phyloP scores from a whole-genome alignment of 2,888 invertebrate species.

The Holacanthella duospinosa region DNA sequence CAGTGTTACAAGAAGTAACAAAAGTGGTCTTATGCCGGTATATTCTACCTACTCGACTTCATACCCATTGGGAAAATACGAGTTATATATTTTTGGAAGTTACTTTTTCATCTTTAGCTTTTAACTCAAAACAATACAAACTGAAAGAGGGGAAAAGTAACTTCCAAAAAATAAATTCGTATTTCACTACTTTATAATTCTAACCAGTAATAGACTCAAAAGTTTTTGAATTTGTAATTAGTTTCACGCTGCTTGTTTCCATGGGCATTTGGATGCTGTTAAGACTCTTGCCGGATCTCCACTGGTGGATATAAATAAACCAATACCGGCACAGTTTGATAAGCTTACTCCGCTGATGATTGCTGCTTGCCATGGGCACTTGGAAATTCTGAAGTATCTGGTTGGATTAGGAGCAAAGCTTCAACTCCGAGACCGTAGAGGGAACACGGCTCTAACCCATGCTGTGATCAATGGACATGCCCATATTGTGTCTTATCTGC shows the following conservation, averaged over 20 bases:
- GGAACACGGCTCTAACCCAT: slow-evolving; percentile 46
- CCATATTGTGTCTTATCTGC: slow-evolving; percentile 44
- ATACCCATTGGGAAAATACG: too few species aligned
- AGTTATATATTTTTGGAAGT: too few species aligned
- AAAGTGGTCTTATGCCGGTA: slow-evolving; percentile 41
- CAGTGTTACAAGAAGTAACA: slow-evolving; percentile 35
- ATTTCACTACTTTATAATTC: too few species aligned
- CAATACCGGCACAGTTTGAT: slow-evolving; percentile 41
- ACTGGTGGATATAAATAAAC: slow-evolving; percentile 42
- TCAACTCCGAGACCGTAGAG: slow-evolving; percentile 45
- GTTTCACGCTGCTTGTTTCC: slow-evolving; percentile 42
- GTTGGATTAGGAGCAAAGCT: slow-evolving; percentile 43
- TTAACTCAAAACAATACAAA: too few species aligned
- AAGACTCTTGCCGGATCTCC: slow-evolving; percentile 41
- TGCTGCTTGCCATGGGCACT: slow-evolving; percentile 42
- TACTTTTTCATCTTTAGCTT: too few species aligned
- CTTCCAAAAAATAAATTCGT: too few species aligned
- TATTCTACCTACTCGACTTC: too few species aligned
- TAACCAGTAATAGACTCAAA: too few species aligned
- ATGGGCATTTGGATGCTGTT: slow-evolving; percentile 42
- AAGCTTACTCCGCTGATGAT: slow-evolving; percentile 45
- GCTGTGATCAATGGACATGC: slow-evolving; percentile 47
- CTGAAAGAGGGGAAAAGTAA: too few species aligned
- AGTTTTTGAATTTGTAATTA: too few species aligned
- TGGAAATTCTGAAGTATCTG: slow-evolving; percentile 43